Evolutionary conservation across 2,888 invertebrate species (phyloP).

Genomic region (Scrobipalpa costella): DNA sequence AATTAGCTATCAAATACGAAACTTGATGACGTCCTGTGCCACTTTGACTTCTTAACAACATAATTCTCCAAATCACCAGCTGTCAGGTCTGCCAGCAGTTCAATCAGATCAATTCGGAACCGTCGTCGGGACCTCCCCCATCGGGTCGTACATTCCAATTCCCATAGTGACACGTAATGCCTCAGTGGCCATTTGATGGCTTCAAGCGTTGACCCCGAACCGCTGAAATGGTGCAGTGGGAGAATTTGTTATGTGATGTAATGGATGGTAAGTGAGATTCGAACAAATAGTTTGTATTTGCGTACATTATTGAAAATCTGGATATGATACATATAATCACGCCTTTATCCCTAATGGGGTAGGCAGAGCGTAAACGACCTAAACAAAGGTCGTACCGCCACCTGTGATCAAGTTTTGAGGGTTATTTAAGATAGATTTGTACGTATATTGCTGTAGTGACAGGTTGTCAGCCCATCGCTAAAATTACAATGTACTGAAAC

Average conservation of each 20-base stretch:
- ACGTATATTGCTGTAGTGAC: too few relatives aligned
- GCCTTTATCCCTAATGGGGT: too few relatives aligned
- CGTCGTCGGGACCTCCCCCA: too few relatives aligned
- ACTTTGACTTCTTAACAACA: background rate
- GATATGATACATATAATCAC: too few relatives aligned
- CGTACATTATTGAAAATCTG: too few relatives aligned
- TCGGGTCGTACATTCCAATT: constrained; percentile 33
- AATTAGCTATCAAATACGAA: background rate
- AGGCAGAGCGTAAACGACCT: too few relatives aligned
- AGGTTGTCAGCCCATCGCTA: too few relatives aligned
- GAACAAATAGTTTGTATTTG: too few relatives aligned
- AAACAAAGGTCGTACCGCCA: too few relatives aligned
- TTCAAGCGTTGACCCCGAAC: constrained; percentile 74
- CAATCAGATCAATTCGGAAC: constrained; percentile 27
- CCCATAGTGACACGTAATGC: constrained; percentile 60
- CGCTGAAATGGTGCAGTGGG: constrained; percentile 48
- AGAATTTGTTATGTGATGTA: constrained; percentile 61
- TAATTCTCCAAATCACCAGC: constrained; percentile 26
- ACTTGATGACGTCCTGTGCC: background rate
- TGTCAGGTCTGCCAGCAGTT: constrained; percentile 27
- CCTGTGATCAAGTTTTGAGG: too few relatives aligned
- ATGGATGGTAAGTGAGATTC: constrained; percentile 31
- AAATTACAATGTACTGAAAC: too few relatives aligned
- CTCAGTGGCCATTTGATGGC: constrained; percentile 62
- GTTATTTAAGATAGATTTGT: too few relatives aligned